Evolutionary conservation across 1,140 invertebrate genomes (phyloP), one percentile per base, ranked within the genome.

Genomic region (Saxidomus purpurata): DNA sequence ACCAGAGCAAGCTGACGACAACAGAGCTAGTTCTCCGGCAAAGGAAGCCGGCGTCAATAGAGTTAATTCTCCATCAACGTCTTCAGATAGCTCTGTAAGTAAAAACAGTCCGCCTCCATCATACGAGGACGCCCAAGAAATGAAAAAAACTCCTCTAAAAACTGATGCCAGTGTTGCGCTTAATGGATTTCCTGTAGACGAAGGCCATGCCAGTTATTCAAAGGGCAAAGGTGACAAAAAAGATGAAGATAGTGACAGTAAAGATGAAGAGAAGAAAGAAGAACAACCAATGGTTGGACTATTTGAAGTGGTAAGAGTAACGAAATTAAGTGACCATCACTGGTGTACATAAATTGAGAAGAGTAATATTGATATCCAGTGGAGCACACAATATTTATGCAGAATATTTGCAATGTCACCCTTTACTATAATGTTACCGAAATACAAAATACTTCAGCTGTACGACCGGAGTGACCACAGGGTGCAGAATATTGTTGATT

Each of bases 271-370:
- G 38, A 49, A 87, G 55, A 49, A 87, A 38, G 59, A 87, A 69
- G 52, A 43, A 9, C 6, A 38, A 63, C 49, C 49, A 17, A 67
- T 87, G 86, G 86, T 87, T 28, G 86, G 86, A 43, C 0, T 87
- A 38, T 87, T 87, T 61, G 86, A 87, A 63, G 31, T 87, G 38
- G 86, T 87, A 81, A 31, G 43, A 49, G 6, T n/a, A n/a, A n/a
- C n/a, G n/a, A n/a, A n/a, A n/a, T n/a, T n/a, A n/a, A n/a, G n/a
- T n/a, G n/a, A n/a, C n/a, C n/a, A n/a, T n/a, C n/a, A n/a, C n/a
- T n/a, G n/a, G n/a, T n/a, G n/a, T n/a, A n/a, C n/a, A n/a, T n/a
- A n/a, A n/a, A n/a, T n/a, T n/a, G n/a, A n/a, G n/a, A n/a, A n/a
- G n/a, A n/a, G n/a, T n/a, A n/a, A n/a, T n/a, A n/a, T n/a, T n/a